phyloP scores from a whole-genome alignment of 2,888 invertebrate genomes.

The Sinodicranocentrus sp. region DNA sequence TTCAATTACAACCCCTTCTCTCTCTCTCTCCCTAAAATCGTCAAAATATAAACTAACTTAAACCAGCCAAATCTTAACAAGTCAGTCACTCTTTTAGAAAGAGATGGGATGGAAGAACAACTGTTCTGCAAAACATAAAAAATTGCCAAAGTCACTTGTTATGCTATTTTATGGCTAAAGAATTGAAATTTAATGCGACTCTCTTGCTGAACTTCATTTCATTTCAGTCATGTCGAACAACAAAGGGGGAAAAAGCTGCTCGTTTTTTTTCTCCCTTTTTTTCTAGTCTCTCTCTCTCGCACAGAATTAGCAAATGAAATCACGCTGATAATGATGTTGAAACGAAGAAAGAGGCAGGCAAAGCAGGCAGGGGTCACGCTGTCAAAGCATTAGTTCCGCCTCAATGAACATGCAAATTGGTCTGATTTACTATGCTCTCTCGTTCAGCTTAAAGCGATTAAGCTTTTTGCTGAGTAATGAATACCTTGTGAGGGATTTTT shows the following conservation, averaged over 20 bases:
- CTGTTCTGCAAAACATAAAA: background rate
- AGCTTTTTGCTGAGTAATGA: conserved; percentile 61
- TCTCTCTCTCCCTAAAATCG: too few relatives aligned
- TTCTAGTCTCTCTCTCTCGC: conserved; percentile 26
- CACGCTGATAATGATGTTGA: conserved; percentile 63
- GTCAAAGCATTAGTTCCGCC: conserved; percentile 73
- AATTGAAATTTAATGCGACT: conserved; percentile 65
- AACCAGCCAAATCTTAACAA: too few relatives aligned
- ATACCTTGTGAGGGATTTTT: conserved; percentile 44
- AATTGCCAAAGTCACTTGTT: conserved; percentile 51
- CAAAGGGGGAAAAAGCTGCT: background rate
- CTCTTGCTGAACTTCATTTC: conserved; percentile 53
- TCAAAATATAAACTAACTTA: too few relatives aligned
- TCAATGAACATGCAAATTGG: conserved; percentile 69
- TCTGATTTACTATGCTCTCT: conserved; percentile 57
- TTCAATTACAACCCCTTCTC: too few relatives aligned
- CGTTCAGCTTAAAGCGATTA: conserved; percentile 60
- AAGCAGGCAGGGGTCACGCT: conserved; percentile 65
- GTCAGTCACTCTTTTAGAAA: too few relatives aligned
- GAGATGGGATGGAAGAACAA: too few relatives aligned
- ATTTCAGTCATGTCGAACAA: background rate
- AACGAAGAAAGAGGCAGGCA: conserved; percentile 21
- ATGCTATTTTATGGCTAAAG: conserved; percentile 50
- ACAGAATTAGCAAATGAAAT: conserved; percentile 64
- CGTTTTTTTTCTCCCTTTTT: background rate